Base-by-base conservation (phyloP, 2,888 invertebrate genomes). In the Thecocarcelia acutangulata region DNA sequence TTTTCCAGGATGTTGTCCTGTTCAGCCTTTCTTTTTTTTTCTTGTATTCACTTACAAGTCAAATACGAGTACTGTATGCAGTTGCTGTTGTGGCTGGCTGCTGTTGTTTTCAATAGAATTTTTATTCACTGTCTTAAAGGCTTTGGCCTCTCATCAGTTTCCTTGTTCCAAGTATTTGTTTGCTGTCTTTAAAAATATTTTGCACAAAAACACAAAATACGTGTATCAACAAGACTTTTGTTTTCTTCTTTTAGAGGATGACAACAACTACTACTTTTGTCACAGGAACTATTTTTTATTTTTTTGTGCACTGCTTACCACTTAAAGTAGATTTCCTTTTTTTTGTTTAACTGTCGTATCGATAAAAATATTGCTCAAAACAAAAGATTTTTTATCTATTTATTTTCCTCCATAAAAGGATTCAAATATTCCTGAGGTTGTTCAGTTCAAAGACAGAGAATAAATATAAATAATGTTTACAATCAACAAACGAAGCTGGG, bases 331-430 rank as follows among this genome's bases (percentile, higher is more conserved):
- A 58, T 64, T 50, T 70, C 48, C 17, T 21, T 44, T 61, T 44
- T 21, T 21, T 52, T 37, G 21, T 24, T 54, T 17, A n/a, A 54
- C n/a, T 72, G 50, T 63, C 61, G 48, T 72, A 78, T 72, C 72
- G 72, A 73, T 73, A 79, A 79, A 33, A 52, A 79, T 66, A 68
- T 68, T 52, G 59, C 59, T 73, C 24, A 44, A 73, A 73, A 79
- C 66, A 73, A 73, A 52, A 73, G 78, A 28, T 19, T 40, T 44
- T 66, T 33, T 64, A 48, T 59, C 24, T 59, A 52, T 17, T 73
- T 40, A 24, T 42, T 17, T 61, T 78, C 52, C 24, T 42, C 21
- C 12, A 78, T 52, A 72, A 72, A 72, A 44, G 56, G 72, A 66
- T 73, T 79, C 64, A 79, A 79, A 73, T 74, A 74, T 74, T 68